Conservation (phyloP, 2,888 invertebrate species). For the Hecatera dysodea region DNA sequence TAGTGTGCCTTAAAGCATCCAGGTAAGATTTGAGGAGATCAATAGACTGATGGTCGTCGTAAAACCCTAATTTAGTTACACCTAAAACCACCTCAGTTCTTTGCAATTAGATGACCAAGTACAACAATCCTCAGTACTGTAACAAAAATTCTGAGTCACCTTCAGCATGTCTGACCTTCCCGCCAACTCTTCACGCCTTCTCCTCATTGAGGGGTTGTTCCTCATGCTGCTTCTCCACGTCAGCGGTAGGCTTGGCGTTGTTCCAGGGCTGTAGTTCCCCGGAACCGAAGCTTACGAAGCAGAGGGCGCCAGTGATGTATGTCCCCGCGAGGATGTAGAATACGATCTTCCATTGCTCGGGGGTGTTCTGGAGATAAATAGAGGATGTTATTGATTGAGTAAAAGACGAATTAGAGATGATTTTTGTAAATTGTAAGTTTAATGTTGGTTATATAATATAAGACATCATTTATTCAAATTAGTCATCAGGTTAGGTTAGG, state of each 20-base stretch:
- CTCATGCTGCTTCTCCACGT: constrained; percentile 73
- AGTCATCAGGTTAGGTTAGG: too few species aligned
- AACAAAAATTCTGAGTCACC: constrained; percentile 1
- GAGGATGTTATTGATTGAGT: too few species aligned
- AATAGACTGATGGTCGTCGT: not conserved
- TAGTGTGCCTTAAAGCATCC: not conserved
- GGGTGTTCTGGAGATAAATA: constrained; percentile 91
- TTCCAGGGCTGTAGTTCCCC: constrained; percentile 92
- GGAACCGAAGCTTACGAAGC: constrained; percentile 92
- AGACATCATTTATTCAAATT: too few species aligned
- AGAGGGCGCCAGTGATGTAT: constrained; percentile 92
- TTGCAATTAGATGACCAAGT: constrained; percentile 4
- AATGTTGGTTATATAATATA: too few species aligned
- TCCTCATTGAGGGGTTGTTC: constrained; percentile 85
- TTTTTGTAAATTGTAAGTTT: too few species aligned
- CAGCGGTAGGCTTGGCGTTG: constrained; percentile 60
- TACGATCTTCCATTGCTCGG: constrained; percentile 94
- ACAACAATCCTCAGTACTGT: not conserved
- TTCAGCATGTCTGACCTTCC: constrained; percentile 48
- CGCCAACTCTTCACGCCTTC: constrained; percentile 72
- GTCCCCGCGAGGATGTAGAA: constrained; percentile 95
- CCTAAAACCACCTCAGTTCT: not conserved
- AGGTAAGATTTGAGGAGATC: not conserved
- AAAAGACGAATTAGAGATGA: too few species aligned
- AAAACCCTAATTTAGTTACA: not conserved